phyloP scores from a whole-genome alignment of 1,140 invertebrate species.

The Sycophaga agraensis region DNA sequence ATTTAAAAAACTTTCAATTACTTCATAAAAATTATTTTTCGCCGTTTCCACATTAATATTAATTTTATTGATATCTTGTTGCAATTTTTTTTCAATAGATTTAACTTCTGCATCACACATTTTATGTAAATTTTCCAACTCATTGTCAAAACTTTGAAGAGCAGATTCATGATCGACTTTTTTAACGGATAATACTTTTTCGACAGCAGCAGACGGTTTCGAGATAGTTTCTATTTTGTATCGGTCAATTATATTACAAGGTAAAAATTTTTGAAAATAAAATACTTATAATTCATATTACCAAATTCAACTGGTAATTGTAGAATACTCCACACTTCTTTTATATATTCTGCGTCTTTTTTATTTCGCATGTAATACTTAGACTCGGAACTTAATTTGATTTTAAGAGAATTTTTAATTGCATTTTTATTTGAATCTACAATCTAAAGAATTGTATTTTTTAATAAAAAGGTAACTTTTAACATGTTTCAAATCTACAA shows the following conservation, averaged over 20 bases:
- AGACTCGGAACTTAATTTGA: too few species aligned
- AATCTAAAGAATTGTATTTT: not conserved
- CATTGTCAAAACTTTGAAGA: not conserved
- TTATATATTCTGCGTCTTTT: slow-evolving; percentile 19
- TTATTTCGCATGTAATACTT: not conserved
- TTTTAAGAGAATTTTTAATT: too few species aligned
- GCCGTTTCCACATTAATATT: not conserved
- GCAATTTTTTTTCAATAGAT: not conserved
- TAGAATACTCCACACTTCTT: slow-evolving; percentile 23
- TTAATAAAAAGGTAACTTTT: too few species aligned
- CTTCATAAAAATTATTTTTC: slow-evolving; percentile 10
- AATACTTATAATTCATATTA: slow-evolving; percentile 6
- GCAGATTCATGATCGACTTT: not conserved
- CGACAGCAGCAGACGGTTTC: slow-evolving; percentile 25
- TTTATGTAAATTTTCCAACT: slow-evolving; percentile 3
- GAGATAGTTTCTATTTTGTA: slow-evolving; percentile 19
- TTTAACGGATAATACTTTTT: not conserved
- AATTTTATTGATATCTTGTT: slow-evolving; percentile 1
- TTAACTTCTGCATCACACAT: not conserved
- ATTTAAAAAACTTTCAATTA: too few species aligned
- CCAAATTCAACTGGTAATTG: slow-evolving; percentile 23
- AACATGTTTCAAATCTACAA: too few species aligned
- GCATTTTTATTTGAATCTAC: too few species aligned
- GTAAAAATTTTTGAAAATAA: not conserved
- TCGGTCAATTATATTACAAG: not conserved